Evolutionary conservation across 2,797 vertebrate genomes (phyloP).

Genomic region (Takifugu ocellatus): DNA sequence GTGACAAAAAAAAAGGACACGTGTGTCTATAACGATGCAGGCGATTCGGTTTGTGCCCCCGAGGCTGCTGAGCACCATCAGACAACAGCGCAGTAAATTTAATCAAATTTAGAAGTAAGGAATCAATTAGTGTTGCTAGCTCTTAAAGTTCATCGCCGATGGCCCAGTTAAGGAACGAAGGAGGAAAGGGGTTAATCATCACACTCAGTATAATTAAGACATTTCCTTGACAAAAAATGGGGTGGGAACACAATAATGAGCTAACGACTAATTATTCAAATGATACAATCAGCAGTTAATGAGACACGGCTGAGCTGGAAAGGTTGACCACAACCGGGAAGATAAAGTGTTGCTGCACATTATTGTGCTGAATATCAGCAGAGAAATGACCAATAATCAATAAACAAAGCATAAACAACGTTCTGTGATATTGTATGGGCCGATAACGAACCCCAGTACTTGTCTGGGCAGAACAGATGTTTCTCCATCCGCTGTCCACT

Average conservation of each 20-base stretch:
- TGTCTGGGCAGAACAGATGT: too few relatives aligned
- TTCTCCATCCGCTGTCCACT: too few relatives aligned
- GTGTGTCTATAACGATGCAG: constrained; percentile 37
- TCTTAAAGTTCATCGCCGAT: constrained; percentile 73
- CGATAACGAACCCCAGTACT: too few relatives aligned
- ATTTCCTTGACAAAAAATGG: constrained; percentile 61
- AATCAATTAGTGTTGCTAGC: constrained; percentile 67
- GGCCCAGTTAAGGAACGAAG: constrained; percentile 58
- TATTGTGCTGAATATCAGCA: not conserved
- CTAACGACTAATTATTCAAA: constrained; percentile 66
- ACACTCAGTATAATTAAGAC: constrained; percentile 71
- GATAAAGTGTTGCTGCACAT: constrained; percentile 11
- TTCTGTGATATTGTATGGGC: not conserved
- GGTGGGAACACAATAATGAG: constrained; percentile 57
- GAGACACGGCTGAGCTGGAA: constrained; percentile 39
- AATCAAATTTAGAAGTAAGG: constrained; percentile 59
- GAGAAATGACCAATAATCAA: not conserved
- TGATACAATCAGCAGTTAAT: constrained; percentile 67
- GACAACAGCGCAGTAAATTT: constrained; percentile 19
- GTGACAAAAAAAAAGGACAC: constrained; percentile 31
- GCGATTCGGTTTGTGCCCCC: constrained; percentile 11
- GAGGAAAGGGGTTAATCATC: constrained; percentile 69
- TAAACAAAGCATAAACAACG: not conserved
- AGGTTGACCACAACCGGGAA: constrained; percentile 4
- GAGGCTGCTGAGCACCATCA: constrained; percentile 15